Percentiles rank a stretch among this genome's conserved stretches.
These are phyloP conservation scores for Dendroctonus ponderosae DNA, from an alignment of 1,140 invertebrate genomes.

Conservation along the genomic window DNA sequence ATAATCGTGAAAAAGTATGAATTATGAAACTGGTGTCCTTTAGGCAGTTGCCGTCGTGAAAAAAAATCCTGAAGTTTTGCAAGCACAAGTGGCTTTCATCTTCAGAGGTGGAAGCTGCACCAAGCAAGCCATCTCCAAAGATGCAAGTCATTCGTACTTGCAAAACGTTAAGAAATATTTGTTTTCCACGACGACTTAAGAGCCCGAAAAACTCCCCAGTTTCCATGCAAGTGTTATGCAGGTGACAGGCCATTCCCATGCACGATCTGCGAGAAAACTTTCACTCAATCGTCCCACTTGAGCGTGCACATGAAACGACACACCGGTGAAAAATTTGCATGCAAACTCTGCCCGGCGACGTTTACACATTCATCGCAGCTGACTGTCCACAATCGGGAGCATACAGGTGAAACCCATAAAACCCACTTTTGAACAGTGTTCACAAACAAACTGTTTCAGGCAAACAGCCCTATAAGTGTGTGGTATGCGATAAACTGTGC, in stretches of 20 bases:
- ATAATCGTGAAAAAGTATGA: too few relatives aligned
- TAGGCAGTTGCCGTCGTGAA: too few relatives aligned
- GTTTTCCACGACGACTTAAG: too few relatives aligned
- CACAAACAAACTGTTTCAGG: conserved; percentile 12
- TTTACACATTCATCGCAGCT: conserved; percentile 62
- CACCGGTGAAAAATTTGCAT: conserved; percentile 53
- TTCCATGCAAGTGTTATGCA: conserved; percentile 1
- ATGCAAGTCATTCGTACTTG: background rate
- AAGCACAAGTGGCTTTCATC: background rate
- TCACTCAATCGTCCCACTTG: conserved; percentile 65
- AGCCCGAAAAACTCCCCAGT: background rate
- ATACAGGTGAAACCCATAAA: conserved; percentile 60
- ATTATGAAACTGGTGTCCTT: too few relatives aligned
- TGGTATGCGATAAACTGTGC: conserved; percentile 66
- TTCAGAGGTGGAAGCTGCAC: background rate
- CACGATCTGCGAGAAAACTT: conserved; percentile 66
- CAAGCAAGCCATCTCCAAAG: background rate
- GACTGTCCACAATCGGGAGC: conserved; percentile 65
- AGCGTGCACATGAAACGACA: conserved; percentile 60
- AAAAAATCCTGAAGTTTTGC: too few relatives aligned
- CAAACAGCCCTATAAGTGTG: conserved; percentile 68
- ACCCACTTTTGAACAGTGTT: background rate
- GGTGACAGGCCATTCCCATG: conserved; percentile 64
- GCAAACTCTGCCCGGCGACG: conserved; percentile 55
- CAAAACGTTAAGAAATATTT: too few relatives aligned